These are phyloP conservation scores for Leucophora obtusa DNA, from an alignment of 2,888 invertebrate genomes.

Conservation along the genomic window DNA sequence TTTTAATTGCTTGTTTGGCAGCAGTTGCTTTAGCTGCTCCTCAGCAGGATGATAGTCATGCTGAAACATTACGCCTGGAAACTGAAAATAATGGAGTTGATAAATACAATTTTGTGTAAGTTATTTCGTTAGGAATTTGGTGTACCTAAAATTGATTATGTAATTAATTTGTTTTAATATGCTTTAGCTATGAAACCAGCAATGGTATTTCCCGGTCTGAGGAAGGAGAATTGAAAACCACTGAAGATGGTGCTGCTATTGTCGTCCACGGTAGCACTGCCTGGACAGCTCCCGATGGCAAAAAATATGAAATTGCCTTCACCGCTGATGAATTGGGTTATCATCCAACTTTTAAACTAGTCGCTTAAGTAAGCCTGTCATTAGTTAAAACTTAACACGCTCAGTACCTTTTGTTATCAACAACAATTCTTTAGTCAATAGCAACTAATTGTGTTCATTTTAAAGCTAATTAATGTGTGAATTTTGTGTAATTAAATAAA, in stretches of 20 bases:
- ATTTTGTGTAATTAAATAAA: slow-evolving; percentile 2
- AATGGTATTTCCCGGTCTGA: slow-evolving; percentile 79
- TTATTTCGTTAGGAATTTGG: slow-evolving; percentile 11
- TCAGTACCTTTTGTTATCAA: neutral
- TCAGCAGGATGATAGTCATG: slow-evolving; percentile 69
- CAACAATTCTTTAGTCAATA: neutral
- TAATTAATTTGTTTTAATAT: neutral
- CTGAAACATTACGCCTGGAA: slow-evolving; percentile 71
- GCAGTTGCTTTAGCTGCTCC: slow-evolving; percentile 64
- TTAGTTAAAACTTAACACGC: neutral
- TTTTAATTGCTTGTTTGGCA: slow-evolving; percentile 64
- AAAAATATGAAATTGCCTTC: slow-evolving; percentile 78
- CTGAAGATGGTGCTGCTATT: slow-evolving; percentile 79
- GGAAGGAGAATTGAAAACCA: slow-evolving; percentile 76
- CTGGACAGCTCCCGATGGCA: slow-evolving; percentile 81
- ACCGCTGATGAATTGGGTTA: slow-evolving; percentile 81
- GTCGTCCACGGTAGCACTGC: slow-evolving; percentile 82
- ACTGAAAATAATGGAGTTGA: slow-evolving; percentile 81
- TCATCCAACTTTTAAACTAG: slow-evolving; percentile 77
- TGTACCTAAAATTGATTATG: no score
- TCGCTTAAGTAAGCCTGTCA: slow-evolving; percentile 63
- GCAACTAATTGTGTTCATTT: neutral
- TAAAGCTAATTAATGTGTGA: neutral
- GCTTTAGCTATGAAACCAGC: slow-evolving; percentile 78
- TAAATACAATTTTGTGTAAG: slow-evolving; percentile 82